Evolutionary conservation across 2,797 vertebrate genomes (phyloP).

Genomic region (Rhyacichthys aspro): DNA sequence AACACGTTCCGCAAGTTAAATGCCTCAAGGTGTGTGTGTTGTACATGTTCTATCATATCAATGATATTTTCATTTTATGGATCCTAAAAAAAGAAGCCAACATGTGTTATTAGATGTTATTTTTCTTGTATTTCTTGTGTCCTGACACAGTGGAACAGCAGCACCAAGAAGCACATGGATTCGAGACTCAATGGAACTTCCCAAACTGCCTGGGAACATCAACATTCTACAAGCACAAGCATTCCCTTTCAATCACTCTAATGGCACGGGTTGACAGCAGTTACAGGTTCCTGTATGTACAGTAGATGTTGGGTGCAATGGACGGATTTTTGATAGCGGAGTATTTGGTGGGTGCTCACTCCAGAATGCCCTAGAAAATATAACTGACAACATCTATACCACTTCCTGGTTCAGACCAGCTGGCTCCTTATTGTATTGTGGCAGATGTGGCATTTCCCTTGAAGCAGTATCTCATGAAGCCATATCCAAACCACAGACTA

Average conservation of each 20-base stretch:
- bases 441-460: neutral
- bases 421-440: neutral
- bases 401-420: neutral
- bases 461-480: slow-evolving; percentile 1
- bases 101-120: no score
- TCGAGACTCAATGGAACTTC: neutral
- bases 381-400: neutral
- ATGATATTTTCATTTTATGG: no score
- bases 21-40: no score
- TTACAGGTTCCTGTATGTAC: neutral
- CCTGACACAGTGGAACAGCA: neutral
- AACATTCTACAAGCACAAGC: neutral
- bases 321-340: neutral
- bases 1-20: no score
- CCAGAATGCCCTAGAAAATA: neutral
- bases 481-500: neutral
- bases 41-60: no score
- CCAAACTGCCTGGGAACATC: neutral
- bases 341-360: neutral
- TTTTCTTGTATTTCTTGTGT: no score
- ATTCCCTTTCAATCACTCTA: neutral
- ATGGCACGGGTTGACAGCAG: slow-evolving; percentile 4
- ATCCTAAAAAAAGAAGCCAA: no score
- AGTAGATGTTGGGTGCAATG: neutral
- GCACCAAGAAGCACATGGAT: neutral